Evolutionary conservation across 2,797 vertebrate species (phyloP).

Genomic region (Chanos chanos): DNA sequence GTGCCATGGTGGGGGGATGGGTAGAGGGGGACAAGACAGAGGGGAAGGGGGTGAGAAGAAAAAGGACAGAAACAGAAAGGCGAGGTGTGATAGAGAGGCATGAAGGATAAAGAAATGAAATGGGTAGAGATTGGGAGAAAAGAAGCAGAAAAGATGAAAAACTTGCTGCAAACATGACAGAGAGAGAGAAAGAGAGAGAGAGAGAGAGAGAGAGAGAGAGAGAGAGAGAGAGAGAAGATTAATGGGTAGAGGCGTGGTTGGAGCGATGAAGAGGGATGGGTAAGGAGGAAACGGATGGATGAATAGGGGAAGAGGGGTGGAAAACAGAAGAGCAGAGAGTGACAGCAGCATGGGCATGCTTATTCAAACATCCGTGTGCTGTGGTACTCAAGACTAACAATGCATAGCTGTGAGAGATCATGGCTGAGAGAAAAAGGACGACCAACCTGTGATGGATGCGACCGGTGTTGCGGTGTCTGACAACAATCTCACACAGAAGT

Average conservation of each 20-base stretch:
- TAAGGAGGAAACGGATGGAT: neutral
- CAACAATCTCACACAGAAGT: neutral
- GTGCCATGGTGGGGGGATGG: neutral
- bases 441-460: constrained; percentile 64
- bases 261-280: constrained; percentile 1
- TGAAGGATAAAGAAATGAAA: neutral
- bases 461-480: constrained; percentile 11
- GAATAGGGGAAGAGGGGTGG: neutral
- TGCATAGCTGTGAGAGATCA: constrained; percentile 51
- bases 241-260: constrained; percentile 30
- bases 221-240: constrained; percentile 5
- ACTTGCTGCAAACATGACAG: neutral
- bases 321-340: constrained; percentile 38
- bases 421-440: constrained; percentile 54
- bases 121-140: neutral
- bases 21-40: neutral
- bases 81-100: neutral
- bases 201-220: constrained; percentile 25
- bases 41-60: neutral
- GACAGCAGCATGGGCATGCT: constrained; percentile 43
- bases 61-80: neutral
- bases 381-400: constrained; percentile 51
- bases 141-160: neutral
- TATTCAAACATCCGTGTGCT: constrained; percentile 59
- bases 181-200: constrained; percentile 25